Evolutionary conservation across 23 tunicate genomes (phyloP), one percentile per base, ranked within the genome.

Genomic region (Phallusia fumigata): DNA sequence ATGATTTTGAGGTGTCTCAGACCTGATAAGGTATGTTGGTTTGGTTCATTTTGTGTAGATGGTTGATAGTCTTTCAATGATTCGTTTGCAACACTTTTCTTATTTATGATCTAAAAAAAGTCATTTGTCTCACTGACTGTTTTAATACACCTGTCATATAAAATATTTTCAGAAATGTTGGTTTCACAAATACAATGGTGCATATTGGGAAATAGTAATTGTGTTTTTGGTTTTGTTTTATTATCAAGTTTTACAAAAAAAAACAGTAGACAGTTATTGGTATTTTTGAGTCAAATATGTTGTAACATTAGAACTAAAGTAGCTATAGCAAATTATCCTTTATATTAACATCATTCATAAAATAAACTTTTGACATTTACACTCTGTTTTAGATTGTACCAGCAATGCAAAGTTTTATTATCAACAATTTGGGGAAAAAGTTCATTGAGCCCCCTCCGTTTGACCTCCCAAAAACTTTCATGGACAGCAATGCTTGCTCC

Each of bases 361-460:
- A n/a, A n/a, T n/a, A n/a, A n/a, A n/a, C n/a, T n/a, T n/a, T n/a
- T n/a, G n/a, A n/a, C n/a, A n/a, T n/a, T n/a, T 10, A 5, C 47
- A 3, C 47, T 5, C 32, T 21, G 30, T 40, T 64, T 10, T 69
- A 94, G 98, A 89, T 94, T 22, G 90, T 91, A 16, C 99, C 99
- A 13, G 96, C 97, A 24, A 77, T 88, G 84, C 93, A 88, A 65
- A 81, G 82, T 79, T 96, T 96, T 82, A 96, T 96, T 79, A 73
- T 76, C 58, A 86, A 87, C 84, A 96, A 96, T 52, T 82, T 96
- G 81, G 99, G 99, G 15, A 88, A 74, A 19, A 96, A 90, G 82
- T 96, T 96, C 44, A 91, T 91, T 65, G 99, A 96, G 82, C 99
- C 99, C 13, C 99, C 99, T 13, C 96, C 99, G 21, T 96, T 96